Evolutionary conservation across 2,797 vertebrate species (phyloP), one percentile per base, ranked within the genome.

Genomic region (Catostomus latipinnis): DNA sequence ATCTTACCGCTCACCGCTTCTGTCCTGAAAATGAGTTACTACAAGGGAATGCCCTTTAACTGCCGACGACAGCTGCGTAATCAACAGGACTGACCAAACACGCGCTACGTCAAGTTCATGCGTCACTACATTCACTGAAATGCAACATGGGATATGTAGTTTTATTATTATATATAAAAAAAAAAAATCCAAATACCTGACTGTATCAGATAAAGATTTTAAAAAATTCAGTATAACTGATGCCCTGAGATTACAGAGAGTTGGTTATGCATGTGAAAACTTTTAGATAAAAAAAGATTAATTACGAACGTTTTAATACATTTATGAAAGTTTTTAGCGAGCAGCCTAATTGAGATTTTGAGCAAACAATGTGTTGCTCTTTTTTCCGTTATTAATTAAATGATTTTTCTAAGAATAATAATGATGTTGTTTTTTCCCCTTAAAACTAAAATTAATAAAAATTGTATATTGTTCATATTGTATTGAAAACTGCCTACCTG

Each of bases 1-100:
- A 72, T 73, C 74, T 62, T 65, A 84, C 74, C 82, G 81, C 62
- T 78, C 43, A 9, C 50, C 6, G 54, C 69, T 43, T 63, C 68
- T 43, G 74, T 56, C 52, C 43, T 14, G 49, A 56, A 70, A 52
- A 62, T 69, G 57, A 78, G 82, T 79, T 79, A 78, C 78, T 74
- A 69, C 84, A 53, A 53, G 43, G 16, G 50, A 78, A 79, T 49
- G 45, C 46, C 61, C 62, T 83, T 67, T 65, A 62, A 68, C 48
- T 18, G 8, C 63, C 45, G 60, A 57, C 58, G 8, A 66, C 43
- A 34, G 11, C 34, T 10, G 48, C 50, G 69, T 71, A 69, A 71
- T 71, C 11, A 5, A 11, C 76, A 16, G 5, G 16, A 14, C 66
- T 9, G 57, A 61, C 65, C n/a, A 65, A 52, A 16, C 6, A 16